phyloP scores from a whole-genome alignment of 2,113 vertebrate genomes.

The Lepus americanus region DNA sequence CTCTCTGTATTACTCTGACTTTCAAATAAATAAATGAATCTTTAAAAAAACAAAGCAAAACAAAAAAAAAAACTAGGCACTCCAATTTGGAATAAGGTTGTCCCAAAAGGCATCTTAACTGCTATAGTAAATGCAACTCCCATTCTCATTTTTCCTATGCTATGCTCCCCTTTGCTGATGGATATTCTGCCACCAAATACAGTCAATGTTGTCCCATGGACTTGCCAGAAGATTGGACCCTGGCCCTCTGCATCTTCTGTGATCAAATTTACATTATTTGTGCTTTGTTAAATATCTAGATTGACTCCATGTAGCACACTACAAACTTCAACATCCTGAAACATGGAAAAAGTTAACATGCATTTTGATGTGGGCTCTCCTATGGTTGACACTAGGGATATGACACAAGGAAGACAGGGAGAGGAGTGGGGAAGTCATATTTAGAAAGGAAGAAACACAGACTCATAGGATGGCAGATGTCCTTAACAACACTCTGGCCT shows the following conservation, averaged over 20 bases:
- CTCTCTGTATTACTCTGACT: too few relatives aligned
- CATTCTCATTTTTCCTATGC: too few relatives aligned
- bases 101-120: too few relatives aligned
- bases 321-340: background rate
- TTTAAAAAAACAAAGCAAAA: too few relatives aligned
- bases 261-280: background rate
- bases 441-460: background rate
- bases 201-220: too few relatives aligned
- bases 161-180: background rate
- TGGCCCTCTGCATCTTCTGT: background rate
- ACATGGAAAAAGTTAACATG: background rate
- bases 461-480: too few relatives aligned
- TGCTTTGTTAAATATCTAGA: background rate
- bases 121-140: too few relatives aligned
- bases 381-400: background rate
- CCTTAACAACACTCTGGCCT: too few relatives aligned
- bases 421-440: rapidly evolving
- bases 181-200: background rate
- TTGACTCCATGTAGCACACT: background rate
- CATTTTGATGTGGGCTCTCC: background rate
- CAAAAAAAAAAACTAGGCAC: too few relatives aligned
- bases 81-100: too few relatives aligned
- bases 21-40: too few relatives aligned
- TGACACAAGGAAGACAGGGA: background rate
- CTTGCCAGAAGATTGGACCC: background rate